Base-by-base conservation (phyloP, 2,888 invertebrate species). In the Melieria picta region DNA sequence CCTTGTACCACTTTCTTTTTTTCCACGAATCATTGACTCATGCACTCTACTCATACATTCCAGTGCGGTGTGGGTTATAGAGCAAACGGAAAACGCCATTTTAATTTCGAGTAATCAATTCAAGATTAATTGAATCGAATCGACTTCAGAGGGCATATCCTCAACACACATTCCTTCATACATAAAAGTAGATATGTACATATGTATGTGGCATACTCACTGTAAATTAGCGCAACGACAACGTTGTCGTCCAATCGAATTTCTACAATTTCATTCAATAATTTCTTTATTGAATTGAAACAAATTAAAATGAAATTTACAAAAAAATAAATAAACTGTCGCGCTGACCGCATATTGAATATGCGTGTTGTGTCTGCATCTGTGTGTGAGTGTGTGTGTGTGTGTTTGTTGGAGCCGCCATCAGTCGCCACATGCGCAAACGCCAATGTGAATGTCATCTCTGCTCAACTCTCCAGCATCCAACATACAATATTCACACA, bases 261-360 rank as follows among this genome's bases (percentile, higher is more conserved):
- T 79, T 76, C 78, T 77, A 76, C 76, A 79, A 77, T 77, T 79
- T 77, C 71, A 74, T 76, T 76, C 76, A 78, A 77, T 77, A 78
- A 74, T 72, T 74, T 77, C 77, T 77, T 81, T 82, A 81, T 82
- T 81, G 78, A 81, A 79, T 81, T 81, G 78, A 79, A 79, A 74
- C 74, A 77, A 77, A 76, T 76, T 65, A 76, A 79, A 75, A 74
- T 76, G 16, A 69, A 79, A 79, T 76, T 77, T 77, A 75, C 74
- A 62, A 62, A 60, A 61, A 62, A 30, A 50, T 50, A 7, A 13
- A 5, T 13, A 52, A 9, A 52, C 52, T n/a, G 61, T 42, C 45
- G 30, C 30, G 30, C 30, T 30, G 30, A 30, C 30, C 30, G 30
- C 30, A 30, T 30, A 30, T 30, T 30, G 30, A 61, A 61, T 61